Evolutionary conservation across 2,888 invertebrate species (phyloP).

Genomic region (Drosophila aldrichi): DNA sequence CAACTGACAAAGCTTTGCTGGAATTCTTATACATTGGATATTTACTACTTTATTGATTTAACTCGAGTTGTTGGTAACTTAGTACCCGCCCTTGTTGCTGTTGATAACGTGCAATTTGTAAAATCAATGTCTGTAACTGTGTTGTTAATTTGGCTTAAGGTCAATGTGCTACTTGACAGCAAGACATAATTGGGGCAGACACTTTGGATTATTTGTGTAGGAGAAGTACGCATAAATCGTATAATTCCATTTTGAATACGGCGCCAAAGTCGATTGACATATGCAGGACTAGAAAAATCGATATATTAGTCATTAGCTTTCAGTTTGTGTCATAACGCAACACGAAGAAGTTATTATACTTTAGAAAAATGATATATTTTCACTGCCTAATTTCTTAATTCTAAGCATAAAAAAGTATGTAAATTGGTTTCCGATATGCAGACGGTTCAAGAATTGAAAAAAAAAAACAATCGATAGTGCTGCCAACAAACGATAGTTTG

Average conservation of each 20-base stretch:
- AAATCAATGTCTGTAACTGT: slow-evolving; percentile 58
- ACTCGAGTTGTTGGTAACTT: slow-evolving; percentile 56
- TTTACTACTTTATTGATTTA: slow-evolving; percentile 65
- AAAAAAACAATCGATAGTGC: neutral
- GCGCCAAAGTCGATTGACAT: slow-evolving; percentile 1
- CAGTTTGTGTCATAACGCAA: too few relatives aligned
- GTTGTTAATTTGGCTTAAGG: slow-evolving; percentile 38
- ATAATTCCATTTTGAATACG: neutral
- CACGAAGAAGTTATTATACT: neutral
- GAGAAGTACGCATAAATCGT: neutral
- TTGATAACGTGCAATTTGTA: slow-evolving; percentile 38
- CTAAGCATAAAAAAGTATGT: neutral
- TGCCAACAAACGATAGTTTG: neutral
- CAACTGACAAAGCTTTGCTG: slow-evolving; percentile 21
- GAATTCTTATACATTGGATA: neutral
- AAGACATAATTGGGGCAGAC: slow-evolving; percentile 17
- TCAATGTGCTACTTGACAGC: slow-evolving; percentile 39
- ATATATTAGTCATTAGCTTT: neutral
- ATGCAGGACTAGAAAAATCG: neutral
- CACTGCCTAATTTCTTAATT: neutral
- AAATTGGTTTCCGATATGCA: neutral
- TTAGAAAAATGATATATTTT: neutral
- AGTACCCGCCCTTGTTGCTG: slow-evolving; percentile 36
- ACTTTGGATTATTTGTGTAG: neutral
- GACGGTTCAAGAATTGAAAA: neutral